phyloP scores from a whole-genome alignment of 2,888 invertebrate species.

The Lathronympha strigana region DNA sequence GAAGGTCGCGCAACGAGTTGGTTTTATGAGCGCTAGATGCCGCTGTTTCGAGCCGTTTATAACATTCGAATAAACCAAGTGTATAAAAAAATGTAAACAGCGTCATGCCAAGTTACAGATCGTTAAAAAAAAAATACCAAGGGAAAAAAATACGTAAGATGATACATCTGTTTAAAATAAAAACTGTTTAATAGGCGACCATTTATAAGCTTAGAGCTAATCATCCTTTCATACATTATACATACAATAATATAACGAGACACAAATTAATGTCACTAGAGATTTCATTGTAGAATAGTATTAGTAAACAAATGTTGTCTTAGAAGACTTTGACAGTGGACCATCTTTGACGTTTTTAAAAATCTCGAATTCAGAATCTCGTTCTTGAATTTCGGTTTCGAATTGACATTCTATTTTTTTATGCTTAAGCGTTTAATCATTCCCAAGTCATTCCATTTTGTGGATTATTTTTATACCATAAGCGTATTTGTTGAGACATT shows the following conservation, averaged over 20 bases:
- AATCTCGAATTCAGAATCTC: constrained; percentile 27
- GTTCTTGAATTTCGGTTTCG: constrained; percentile 1
- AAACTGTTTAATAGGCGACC: too few species aligned
- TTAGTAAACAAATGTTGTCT: background rate
- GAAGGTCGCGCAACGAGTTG: too few species aligned
- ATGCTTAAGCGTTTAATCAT: constrained; percentile 50
- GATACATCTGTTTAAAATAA: too few species aligned
- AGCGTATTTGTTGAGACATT: constrained; percentile 27
- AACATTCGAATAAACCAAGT: background rate
- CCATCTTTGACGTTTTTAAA: constrained; percentile 17
- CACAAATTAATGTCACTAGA: constrained; percentile 42
- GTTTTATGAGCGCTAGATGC: background rate
- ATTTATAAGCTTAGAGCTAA: constrained; percentile 8
- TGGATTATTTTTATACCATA: constrained; percentile 54
- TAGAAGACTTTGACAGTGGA: constrained; percentile 34
- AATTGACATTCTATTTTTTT: constrained; percentile 13
- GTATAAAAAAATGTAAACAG: too few species aligned
- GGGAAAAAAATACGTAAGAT: background rate
- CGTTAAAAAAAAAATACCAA: background rate
- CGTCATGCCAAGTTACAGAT: too few species aligned
- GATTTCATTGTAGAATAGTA: constrained; percentile 37
- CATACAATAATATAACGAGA: constrained; percentile 26
- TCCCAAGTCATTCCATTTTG: constrained; percentile 66
- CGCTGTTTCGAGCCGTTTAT: too few species aligned
- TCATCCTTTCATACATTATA: constrained; percentile 28